phyloP scores from a whole-genome alignment of 2,888 invertebrate species.

The Metallyticus violacea region DNA sequence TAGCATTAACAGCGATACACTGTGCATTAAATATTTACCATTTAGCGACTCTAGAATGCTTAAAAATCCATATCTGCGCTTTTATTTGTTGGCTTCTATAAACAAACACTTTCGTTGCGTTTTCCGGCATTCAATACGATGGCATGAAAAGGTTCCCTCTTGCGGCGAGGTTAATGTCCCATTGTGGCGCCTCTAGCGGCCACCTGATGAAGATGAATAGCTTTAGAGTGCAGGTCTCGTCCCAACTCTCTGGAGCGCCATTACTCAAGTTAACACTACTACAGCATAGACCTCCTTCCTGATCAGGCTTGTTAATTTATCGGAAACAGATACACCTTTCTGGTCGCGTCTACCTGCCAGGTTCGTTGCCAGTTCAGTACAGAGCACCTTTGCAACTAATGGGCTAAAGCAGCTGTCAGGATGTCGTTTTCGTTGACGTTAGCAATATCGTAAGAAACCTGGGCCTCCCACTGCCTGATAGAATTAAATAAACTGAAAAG shows the following conservation, averaged over 20 bases:
- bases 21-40: too few species aligned
- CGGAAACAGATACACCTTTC: neutral
- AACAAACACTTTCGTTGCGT: too few species aligned
- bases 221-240: neutral
- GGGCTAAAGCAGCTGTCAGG: too few species aligned
- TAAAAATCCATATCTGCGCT: too few species aligned
- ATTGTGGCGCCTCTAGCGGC: neutral
- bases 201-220: slow-evolving; percentile 3
- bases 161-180: neutral
- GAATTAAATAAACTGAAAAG: too few species aligned
- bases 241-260: neutral
- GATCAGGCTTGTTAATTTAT: neutral
- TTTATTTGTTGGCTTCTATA: too few species aligned
- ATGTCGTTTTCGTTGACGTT: too few species aligned
- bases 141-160: neutral
- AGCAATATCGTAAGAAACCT: too few species aligned
- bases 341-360: neutral
- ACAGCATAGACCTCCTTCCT: neutral
- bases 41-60: too few species aligned
- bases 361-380: neutral
- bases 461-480: too few species aligned
- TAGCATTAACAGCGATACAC: too few species aligned
- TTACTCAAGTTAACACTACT: slow-evolving; percentile 4
- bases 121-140: neutral
- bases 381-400: too few species aligned